Percentiles rank a stretch among this genome's conserved stretches.
phyloP scores from a whole-genome alignment of 2,888 invertebrate species.

The Mythimna impura region DNA sequence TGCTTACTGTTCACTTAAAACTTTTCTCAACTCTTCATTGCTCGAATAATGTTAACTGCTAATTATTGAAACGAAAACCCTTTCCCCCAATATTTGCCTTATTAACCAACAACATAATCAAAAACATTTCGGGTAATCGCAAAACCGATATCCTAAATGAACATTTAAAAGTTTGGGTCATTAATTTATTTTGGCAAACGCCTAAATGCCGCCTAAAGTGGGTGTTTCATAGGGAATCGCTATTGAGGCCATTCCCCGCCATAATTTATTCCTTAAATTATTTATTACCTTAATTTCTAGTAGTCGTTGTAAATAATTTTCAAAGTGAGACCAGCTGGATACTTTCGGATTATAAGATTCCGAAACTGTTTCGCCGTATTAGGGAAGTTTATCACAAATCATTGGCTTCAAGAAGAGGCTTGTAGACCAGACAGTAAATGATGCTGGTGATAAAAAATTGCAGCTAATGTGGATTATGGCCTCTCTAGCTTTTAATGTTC shows the following conservation, averaged over 20 bases:
- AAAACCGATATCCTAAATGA: constrained; percentile 48
- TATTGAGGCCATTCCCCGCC: constrained; percentile 47
- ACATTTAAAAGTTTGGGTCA: constrained; percentile 52
- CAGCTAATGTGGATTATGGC: too few species aligned
- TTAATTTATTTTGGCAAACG: constrained; percentile 55
- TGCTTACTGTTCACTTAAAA: not conserved
- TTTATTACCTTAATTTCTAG: constrained; percentile 58
- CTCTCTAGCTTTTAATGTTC: too few species aligned
- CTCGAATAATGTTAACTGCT: not conserved
- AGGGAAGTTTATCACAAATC: constrained; percentile 37
- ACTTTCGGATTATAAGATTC: constrained; percentile 39
- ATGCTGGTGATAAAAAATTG: too few species aligned
- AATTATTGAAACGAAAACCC: constrained; percentile 14
- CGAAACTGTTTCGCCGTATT: constrained; percentile 22
- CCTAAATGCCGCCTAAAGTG: constrained; percentile 42
- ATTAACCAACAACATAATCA: constrained; percentile 37
- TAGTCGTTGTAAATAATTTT: constrained; percentile 52
- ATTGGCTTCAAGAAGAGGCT: not conserved
- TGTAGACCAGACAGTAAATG: not conserved
- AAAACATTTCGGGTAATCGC: constrained; percentile 28
- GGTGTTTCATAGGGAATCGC: constrained; percentile 49
- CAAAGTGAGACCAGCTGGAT: constrained; percentile 40
- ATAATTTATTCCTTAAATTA: constrained; percentile 56
- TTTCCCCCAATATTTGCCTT: constrained; percentile 25
- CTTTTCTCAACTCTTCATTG: too few species aligned